These are phyloP conservation scores for Taurulus bubalis DNA, from an alignment of 2,113 vertebrate genomes.

Conservation along the genomic window DNA sequence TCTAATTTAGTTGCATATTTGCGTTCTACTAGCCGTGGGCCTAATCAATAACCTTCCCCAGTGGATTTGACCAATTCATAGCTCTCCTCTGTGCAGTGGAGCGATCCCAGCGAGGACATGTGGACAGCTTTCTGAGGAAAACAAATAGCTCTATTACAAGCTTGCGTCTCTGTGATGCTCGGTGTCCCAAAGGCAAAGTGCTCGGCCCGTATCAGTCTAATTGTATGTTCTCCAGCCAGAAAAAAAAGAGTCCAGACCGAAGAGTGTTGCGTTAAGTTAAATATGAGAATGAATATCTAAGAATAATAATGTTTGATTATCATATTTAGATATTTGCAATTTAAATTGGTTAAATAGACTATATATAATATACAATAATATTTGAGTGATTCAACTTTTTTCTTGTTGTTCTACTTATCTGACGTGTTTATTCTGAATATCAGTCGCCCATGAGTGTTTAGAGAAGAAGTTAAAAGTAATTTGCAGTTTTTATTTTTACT, in stretches of 20 bases:
- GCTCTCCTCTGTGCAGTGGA: conserved; percentile 68
- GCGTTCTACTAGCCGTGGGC: conserved; percentile 62
- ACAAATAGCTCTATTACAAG: conserved; percentile 86
- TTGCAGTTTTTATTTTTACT: conserved; percentile 1
- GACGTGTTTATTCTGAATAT: background rate
- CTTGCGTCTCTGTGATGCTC: conserved; percentile 79
- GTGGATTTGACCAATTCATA: conserved; percentile 78
- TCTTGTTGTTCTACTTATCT: background rate
- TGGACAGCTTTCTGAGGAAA: conserved; percentile 82
- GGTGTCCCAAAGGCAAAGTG: conserved; percentile 77
- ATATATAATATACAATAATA: background rate
- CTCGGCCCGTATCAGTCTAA: conserved; percentile 60
- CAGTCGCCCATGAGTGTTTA: background rate
- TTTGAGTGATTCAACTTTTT: background rate
- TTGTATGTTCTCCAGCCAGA: conserved; percentile 62
- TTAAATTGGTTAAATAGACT: background rate
- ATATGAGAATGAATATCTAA: background rate
- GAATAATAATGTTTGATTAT: background rate
- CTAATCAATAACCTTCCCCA: conserved; percentile 81
- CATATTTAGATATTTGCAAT: background rate
- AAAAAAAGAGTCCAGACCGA: conserved; percentile 15
- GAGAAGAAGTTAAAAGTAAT: background rate
- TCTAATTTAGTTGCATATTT: conserved; percentile 81
- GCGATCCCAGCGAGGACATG: conserved; percentile 66
- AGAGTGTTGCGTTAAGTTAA: background rate